A percentile compares a stretch with the other conserved stretches of the same genome.
Evolutionary conservation across 2,797 vertebrate species (phyloP).

Genomic region (Cossypha niveicapilla): DNA sequence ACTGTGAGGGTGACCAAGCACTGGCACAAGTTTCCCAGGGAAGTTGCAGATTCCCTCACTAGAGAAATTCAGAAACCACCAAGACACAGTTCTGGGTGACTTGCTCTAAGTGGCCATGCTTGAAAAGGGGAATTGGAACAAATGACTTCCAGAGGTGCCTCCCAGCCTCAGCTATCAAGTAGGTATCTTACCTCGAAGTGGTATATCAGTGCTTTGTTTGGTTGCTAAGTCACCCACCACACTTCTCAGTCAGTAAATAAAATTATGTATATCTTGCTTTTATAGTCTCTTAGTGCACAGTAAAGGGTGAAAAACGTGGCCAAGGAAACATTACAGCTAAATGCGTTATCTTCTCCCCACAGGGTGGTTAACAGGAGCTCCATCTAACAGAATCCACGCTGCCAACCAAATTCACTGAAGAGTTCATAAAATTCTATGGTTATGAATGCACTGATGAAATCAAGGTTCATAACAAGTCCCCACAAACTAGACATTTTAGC

Average conservation of each 20-base stretch:
- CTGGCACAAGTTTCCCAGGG: background rate
- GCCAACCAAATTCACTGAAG: background rate
- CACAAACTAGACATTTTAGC: fast-evolving
- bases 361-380: background rate
- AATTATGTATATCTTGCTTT: background rate
- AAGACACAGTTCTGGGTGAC: background rate
- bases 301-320: background rate
- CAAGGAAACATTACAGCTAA: background rate
- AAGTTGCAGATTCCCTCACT: background rate
- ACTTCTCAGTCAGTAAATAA: background rate
- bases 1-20: background rate
- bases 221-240: background rate
- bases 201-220: background rate
- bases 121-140: background rate
- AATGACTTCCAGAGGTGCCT: background rate
- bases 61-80: background rate
- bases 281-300: background rate
- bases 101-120: background rate
- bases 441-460: background rate
- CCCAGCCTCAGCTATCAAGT: background rate
- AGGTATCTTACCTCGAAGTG: background rate
- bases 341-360: background rate
- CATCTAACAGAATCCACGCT: background rate
- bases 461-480: background rate
- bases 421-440: background rate